Percentiles rank a stretch among this genome's conserved stretches.
phyloP scores from a whole-genome alignment of 2,113 vertebrate genomes.

The Centrocercus urophasianus region DNA sequence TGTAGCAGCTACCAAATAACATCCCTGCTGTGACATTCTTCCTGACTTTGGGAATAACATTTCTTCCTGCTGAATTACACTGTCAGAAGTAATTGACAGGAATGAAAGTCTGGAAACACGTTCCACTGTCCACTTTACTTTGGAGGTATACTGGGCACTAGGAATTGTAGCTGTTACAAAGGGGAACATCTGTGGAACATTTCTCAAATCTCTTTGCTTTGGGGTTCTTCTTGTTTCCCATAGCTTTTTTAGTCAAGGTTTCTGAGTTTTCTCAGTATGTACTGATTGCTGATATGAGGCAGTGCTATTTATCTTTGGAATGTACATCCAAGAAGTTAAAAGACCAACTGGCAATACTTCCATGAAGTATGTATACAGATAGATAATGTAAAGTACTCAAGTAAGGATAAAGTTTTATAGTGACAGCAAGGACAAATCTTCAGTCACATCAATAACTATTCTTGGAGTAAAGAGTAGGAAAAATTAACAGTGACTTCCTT shows the following conservation, averaged over 20 bases:
- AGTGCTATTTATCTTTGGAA: background rate
- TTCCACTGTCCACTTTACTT: background rate
- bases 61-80: background rate
- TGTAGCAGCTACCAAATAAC: background rate
- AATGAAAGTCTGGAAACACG: background rate
- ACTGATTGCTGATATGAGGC: background rate
- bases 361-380: background rate
- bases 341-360: background rate
- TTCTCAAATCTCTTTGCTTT: background rate
- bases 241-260: background rate
- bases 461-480: background rate
- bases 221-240: background rate
- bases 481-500: background rate
- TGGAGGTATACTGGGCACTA: background rate
- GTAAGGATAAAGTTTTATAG: background rate
- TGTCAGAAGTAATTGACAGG: background rate
- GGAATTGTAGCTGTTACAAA: background rate
- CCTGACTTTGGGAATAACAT: background rate
- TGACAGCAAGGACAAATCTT: background rate
- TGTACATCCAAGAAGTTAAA: background rate
- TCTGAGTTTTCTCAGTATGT: background rate
- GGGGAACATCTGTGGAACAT: background rate
- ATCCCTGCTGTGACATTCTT: background rate
- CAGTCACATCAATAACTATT: fast-evolving
- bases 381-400: background rate